phyloP scores from a whole-genome alignment of 2,888 invertebrate genomes.

The Branchipolynoe longqiensis region DNA sequence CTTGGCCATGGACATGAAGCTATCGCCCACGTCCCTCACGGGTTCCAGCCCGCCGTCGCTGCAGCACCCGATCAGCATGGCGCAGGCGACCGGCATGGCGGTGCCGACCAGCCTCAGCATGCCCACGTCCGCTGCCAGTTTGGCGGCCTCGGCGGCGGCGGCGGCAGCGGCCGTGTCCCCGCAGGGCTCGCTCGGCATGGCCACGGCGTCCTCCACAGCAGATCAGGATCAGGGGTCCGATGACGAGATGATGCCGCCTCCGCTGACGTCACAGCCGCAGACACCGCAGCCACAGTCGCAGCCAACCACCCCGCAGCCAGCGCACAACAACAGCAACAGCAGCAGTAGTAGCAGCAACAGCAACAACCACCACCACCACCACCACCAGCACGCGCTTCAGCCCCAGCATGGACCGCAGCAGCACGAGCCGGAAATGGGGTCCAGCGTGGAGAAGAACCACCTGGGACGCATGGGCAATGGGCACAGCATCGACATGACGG shows the following conservation, averaged over 20 bases:
- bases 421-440: neutral
- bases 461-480: slow-evolving; percentile 3
- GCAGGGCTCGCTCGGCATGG: no score
- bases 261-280: neutral
- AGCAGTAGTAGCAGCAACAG: neutral
- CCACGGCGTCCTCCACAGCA: slow-evolving; percentile 15
- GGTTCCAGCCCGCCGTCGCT: slow-evolving; percentile 45
- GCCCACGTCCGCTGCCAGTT: neutral
- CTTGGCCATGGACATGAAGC: slow-evolving; percentile 52
- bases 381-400: neutral
- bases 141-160: neutral
- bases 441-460: slow-evolving; percentile 14
- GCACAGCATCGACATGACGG: slow-evolving; percentile 23
- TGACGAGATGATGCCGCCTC: slow-evolving; percentile 4
- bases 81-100: neutral
- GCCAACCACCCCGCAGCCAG: neutral
- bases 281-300: slow-evolving; percentile 11
- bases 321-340: neutral
- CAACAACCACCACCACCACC: neutral
- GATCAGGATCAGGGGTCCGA: slow-evolving; percentile 9
- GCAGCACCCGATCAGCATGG: neutral
- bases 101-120: slow-evolving; percentile 7
- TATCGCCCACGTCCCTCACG: slow-evolving; percentile 37
- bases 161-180: neutral
- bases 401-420: neutral